These are phyloP conservation scores for Apaloderma vittatum DNA, from an alignment of 2,113 vertebrate species.

Conservation along the genomic window DNA sequence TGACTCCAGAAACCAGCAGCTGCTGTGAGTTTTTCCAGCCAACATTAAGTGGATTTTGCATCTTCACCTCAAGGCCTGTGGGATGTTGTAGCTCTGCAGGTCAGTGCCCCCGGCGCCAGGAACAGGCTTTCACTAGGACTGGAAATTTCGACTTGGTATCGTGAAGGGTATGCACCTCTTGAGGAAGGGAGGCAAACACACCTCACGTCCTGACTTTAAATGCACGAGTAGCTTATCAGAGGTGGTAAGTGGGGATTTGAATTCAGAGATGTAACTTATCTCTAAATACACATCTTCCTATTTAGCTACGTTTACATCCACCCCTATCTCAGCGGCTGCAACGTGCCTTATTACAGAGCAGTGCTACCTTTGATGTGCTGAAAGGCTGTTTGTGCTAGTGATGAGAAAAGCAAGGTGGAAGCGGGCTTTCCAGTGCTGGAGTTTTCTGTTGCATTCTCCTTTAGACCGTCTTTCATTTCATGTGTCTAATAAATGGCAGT, in stretches of 20 bases:
- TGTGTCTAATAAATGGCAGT: constrained; percentile 50
- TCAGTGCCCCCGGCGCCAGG: neutral
- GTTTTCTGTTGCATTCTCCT: constrained; percentile 6
- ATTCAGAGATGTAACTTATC: constrained; percentile 31
- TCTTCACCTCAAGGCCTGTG: fast-evolving
- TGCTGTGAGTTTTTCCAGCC: neutral
- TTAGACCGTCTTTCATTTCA: constrained; percentile 17
- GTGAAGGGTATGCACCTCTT: neutral
- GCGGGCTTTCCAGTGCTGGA: neutral
- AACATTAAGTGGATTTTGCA: neutral
- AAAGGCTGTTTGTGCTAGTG: neutral
- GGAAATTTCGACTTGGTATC: fast-evolving
- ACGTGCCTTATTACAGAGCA: neutral
- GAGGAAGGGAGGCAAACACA: neutral
- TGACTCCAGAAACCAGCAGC: neutral
- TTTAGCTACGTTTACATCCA: constrained; percentile 19
- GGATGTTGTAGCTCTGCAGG: neutral
- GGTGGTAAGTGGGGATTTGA: constrained; percentile 3
- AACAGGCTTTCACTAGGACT: neutral
- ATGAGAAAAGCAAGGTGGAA: constrained; percentile 1
- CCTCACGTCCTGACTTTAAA: neutral
- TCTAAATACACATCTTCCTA: constrained; percentile 46
- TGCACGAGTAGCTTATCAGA: neutral
- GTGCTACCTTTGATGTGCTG: constrained; percentile 31
- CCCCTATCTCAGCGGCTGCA: neutral